These are phyloP conservation scores for Leptopilina syphax DNA, from an alignment of 2,888 invertebrate species.

Conservation along the genomic window DNA sequence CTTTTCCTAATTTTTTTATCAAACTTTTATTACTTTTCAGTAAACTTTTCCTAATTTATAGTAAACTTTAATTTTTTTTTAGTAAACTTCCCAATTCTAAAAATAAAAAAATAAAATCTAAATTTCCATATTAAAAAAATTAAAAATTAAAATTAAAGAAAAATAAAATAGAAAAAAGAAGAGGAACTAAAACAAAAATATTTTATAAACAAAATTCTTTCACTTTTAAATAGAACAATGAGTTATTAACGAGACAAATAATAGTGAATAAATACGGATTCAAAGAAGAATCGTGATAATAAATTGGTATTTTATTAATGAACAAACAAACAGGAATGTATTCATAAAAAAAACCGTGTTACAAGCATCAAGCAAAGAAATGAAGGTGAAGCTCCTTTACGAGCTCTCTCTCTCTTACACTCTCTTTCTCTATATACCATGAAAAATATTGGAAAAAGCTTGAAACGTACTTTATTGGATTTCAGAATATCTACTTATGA, in stretches of 20 bases:
- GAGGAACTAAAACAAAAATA: too few relatives aligned
- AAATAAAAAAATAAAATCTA: too few relatives aligned
- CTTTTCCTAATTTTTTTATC: too few relatives aligned
- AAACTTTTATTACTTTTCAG: too few relatives aligned
- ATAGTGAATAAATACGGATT: neutral
- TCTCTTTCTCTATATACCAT: neutral
- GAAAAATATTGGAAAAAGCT: conserved; percentile 38
- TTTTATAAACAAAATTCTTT: too few relatives aligned
- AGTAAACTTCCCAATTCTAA: too few relatives aligned
- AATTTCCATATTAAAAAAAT: too few relatives aligned
- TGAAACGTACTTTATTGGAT: conserved; percentile 29
- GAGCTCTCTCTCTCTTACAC: neutral
- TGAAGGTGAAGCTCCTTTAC: conserved; percentile 1
- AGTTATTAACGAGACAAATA: too few relatives aligned
- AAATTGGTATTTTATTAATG: neutral
- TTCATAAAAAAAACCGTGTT: neutral
- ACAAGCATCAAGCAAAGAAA: conserved; percentile 24
- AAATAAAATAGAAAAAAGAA: too few relatives aligned
- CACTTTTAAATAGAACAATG: neutral
- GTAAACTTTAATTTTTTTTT: too few relatives aligned
- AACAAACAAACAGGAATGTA: conserved; percentile 1
- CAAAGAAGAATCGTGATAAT: neutral
- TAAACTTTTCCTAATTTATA: too few relatives aligned
- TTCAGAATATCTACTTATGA: conserved; percentile 27
- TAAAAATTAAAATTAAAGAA: too few relatives aligned